Percentiles rank a stretch among this genome's conserved stretches.
Evolutionary conservation across 2,113 vertebrate genomes (phyloP).

Genomic region (Nothobranchius kuhntae): DNA sequence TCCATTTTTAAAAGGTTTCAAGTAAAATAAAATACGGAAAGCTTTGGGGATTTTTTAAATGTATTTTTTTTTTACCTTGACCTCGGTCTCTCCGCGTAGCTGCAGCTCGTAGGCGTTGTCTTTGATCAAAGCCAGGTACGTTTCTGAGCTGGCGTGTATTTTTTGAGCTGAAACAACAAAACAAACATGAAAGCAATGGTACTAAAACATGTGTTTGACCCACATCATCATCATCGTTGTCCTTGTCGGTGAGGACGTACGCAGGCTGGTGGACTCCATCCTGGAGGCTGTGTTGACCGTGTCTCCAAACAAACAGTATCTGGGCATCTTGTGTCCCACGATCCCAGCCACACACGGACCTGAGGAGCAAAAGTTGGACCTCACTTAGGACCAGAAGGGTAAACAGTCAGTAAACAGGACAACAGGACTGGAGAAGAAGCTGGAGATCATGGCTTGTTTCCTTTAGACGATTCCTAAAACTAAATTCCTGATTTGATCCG

Average conservation of each 20-base stretch:
- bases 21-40: neutral
- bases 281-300: conserved; percentile 82
- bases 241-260: conserved; percentile 35
- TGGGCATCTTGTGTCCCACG: conserved; percentile 82
- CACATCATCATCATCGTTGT: no score
- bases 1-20: no score
- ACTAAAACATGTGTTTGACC: neutral
- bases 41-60: no score
- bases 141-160: conserved; percentile 88
- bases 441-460: no score
- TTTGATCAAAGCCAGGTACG: conserved; percentile 81
- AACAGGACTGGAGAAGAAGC: no score
- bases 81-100: conserved; percentile 86
- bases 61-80: conserved; percentile 82
- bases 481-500: no score
- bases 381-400: no score
- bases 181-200: neutral
- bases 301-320: conserved; percentile 84
- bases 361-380: neutral
- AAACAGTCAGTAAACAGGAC: no score
- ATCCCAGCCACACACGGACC: conserved; percentile 79
- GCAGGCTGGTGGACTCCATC: conserved; percentile 80
- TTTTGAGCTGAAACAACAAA: conserved; percentile 81
- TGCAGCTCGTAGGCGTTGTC: conserved; percentile 88
- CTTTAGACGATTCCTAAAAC: no score